Evolutionary conservation across 1,140 invertebrate genomes (phyloP).

Genomic region (Solenopsis fugax): DNA sequence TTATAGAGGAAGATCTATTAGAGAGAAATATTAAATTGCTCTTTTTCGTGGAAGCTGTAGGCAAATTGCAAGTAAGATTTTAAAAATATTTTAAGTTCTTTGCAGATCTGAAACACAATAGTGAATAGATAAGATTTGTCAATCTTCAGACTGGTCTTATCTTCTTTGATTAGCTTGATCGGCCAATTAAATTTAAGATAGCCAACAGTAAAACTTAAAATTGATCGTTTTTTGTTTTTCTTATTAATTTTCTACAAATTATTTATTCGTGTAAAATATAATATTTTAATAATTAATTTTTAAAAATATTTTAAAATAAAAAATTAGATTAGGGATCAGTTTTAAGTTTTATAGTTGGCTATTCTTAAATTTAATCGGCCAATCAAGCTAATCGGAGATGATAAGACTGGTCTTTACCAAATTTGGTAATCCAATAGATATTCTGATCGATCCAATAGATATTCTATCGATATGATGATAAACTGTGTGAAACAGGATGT

Average conservation of each 20-base stretch:
- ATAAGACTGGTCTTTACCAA: not conserved
- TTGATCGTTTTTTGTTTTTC: too few relatives aligned
- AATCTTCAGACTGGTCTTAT: not conserved
- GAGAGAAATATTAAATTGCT: not conserved
- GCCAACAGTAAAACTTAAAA: too few relatives aligned
- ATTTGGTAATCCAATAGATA: constrained; percentile 4
- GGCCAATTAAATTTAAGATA: too few relatives aligned
- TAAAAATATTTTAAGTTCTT: not conserved
- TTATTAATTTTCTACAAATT: too few relatives aligned
- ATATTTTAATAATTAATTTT: too few relatives aligned
- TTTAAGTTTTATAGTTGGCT: too few relatives aligned
- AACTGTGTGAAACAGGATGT: constrained; percentile 8
- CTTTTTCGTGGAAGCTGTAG: not conserved
- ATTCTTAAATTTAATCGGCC: too few relatives aligned
- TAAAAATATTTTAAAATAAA: too few relatives aligned
- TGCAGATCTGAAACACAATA: not conserved
- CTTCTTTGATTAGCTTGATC: too few relatives aligned
- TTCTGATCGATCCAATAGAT: constrained; percentile 22
- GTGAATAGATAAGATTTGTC: constrained; percentile 10
- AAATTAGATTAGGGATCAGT: too few relatives aligned
- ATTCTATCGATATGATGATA: not conserved
- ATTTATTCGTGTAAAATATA: too few relatives aligned
- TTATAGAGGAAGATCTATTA: not conserved
- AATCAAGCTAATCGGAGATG: too few relatives aligned
- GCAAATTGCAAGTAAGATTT: constrained; percentile 11